Evolutionary conservation across 2,113 vertebrate species (phyloP), one percentile per base, ranked within the genome.

Genomic region (Chaetura pelagica): DNA sequence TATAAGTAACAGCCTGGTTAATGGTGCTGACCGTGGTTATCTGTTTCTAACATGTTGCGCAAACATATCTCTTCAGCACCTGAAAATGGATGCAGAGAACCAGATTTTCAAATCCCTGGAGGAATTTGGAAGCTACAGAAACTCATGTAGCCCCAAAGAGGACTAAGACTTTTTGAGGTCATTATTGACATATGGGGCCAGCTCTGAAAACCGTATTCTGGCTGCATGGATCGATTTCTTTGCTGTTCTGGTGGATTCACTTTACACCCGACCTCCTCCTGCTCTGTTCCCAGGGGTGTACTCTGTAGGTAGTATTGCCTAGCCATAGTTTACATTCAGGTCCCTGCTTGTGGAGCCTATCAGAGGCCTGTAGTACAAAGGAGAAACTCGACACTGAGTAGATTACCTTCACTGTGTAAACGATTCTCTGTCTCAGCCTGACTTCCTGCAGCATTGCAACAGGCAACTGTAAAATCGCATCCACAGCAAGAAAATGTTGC

Each of bases 201-300:
- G 42, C 64, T 84, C 73, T 75, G 64, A 44, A 68, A 66, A 20
- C 55, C 48, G 8, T 21, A 0, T 71, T 82, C 49, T 48, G 35
- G 32, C 40, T 87, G 35, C 35, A 3, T 0, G 1, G 19, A 21
- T 84, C 0, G 0, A 29, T 75, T 71, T 75, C 61, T 59, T 35
- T 68, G 44, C 62, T 0, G 1, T 34, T 82, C 16, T 72, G 11
- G 8, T 48, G 81, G 40, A 20, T 40, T 51, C 42, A 3, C 13
- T 42, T 92, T 34, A 24, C 24, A 32, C 17, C 0, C 0, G 0
- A 10, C 13, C 19, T 85, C 1, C 22, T 30, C 2, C 4, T 22
- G 29, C 77, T 46, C 2, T 0, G 5, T 57, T 94, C 61, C 61
- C 24, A 52, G 73, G 42, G 19, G 3, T 2, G 4, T 2, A 6